phyloP scores from a whole-genome alignment of 2,888 invertebrate genomes.

The Lumbricus terrestris region DNA sequence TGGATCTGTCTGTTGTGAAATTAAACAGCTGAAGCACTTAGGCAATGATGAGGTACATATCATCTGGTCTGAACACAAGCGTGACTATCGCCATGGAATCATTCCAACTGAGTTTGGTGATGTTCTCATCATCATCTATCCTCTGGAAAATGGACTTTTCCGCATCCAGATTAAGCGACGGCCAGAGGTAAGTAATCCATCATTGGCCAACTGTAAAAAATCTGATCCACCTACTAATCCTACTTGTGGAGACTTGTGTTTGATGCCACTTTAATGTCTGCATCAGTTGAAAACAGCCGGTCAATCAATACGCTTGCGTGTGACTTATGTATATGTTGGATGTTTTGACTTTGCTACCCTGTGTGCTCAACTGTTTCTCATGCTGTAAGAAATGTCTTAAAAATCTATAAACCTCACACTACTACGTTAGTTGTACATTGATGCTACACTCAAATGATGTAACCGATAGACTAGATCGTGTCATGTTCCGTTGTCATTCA shows the following conservation, averaged over 20 bases:
- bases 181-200: conserved; percentile 69
- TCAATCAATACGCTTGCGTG: background rate
- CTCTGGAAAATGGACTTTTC: conserved; percentile 77
- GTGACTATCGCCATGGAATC: conserved; percentile 92
- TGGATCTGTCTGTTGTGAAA: background rate
- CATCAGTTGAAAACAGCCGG: background rate
- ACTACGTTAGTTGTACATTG: no score
- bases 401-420: no score
- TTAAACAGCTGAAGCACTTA: conserved; percentile 79
- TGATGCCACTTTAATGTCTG: background rate
- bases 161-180: conserved; percentile 85
- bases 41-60: conserved; percentile 98
- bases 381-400: no score
- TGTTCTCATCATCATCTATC: conserved; percentile 93
- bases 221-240: background rate
- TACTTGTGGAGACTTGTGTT: background rate
- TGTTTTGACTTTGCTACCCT: background rate
- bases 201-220: background rate
- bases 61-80: conserved; percentile 95
- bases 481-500: background rate
- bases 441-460: background rate
- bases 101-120: conserved; percentile 99
- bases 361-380: no score
- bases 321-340: background rate
- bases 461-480: background rate